Percentiles rank a stretch among this genome's conserved stretches.
Evolutionary conservation across 2,797 vertebrate species (phyloP).

Genomic region (Semotilus atromaculatus): DNA sequence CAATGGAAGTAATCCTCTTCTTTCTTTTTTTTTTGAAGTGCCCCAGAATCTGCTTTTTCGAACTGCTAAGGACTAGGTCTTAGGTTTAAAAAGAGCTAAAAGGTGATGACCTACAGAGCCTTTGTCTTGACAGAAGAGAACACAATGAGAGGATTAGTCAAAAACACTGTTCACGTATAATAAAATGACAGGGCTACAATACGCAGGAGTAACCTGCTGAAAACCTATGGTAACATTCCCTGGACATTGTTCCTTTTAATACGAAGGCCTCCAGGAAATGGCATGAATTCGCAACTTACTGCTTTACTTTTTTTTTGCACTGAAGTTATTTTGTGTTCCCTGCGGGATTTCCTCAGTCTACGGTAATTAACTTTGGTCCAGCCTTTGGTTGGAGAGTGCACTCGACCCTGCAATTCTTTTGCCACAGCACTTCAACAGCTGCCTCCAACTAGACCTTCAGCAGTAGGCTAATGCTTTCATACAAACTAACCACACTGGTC

Average conservation of each 20-base stretch:
- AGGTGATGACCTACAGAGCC: constrained; percentile 56
- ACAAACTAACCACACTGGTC: constrained; percentile 33
- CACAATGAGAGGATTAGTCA: constrained; percentile 34
- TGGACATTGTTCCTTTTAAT: constrained; percentile 11
- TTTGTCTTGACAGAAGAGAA: constrained; percentile 52
- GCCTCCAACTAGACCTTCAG: constrained; percentile 47
- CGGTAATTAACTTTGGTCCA: constrained; percentile 66
- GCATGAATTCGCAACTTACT: constrained; percentile 53
- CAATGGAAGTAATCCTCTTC: constrained; percentile 58
- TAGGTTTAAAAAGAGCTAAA: constrained; percentile 46
- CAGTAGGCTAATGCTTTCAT: constrained; percentile 44
- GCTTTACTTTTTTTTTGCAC: constrained; percentile 56
- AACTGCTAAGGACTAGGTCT: constrained; percentile 43
- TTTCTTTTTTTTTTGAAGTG: constrained; percentile 34
- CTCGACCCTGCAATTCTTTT: constrained; percentile 61
- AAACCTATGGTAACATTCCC: constrained; percentile 33
- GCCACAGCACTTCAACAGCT: constrained; percentile 51
- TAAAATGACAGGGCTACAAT: constrained; percentile 38
- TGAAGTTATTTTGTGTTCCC: too few relatives aligned
- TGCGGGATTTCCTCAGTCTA: too few relatives aligned
- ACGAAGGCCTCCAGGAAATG: constrained; percentile 38
- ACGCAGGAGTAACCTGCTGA: constrained; percentile 5
- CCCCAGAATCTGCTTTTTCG: constrained; percentile 39
- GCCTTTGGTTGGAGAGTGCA: constrained; percentile 59
- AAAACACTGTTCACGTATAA: constrained; percentile 46